Percentiles rank a stretch among this genome's conserved stretches.
Evolutionary conservation across 2,888 invertebrate genomes (phyloP).

Genomic region (Athalia rosae): DNA sequence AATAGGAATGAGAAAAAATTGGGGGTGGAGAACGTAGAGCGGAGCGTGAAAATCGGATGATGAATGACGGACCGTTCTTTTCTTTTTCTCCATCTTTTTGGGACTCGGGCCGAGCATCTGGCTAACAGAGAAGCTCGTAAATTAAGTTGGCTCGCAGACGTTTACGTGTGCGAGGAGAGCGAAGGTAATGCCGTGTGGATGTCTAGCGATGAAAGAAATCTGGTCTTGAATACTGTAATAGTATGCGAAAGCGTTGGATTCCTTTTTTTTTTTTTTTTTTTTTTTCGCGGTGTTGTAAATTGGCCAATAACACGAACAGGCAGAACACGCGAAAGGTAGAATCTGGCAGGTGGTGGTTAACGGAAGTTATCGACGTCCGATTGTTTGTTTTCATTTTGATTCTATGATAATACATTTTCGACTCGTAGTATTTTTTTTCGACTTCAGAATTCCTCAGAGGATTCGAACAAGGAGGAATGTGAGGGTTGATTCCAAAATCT

Average conservation of each 20-base stretch:
- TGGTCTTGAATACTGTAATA: neutral
- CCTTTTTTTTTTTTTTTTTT: neutral
- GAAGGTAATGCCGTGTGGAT: too few relatives aligned
- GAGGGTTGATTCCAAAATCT: too few relatives aligned
- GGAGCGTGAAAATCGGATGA: neutral
- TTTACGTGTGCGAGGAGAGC: too few relatives aligned
- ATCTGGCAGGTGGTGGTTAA: conserved; percentile 29
- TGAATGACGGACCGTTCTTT: neutral
- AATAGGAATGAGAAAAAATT: neutral
- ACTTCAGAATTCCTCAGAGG: too few relatives aligned
- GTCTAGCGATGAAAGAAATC: neutral
- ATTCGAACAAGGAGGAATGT: too few relatives aligned
- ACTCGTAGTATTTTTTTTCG: too few relatives aligned
- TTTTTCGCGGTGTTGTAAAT: neutral
- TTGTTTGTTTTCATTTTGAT: neutral
- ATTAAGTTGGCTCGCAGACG: neutral
- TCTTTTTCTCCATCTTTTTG: neutral
- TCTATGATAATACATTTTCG: too few relatives aligned
- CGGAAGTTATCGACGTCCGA: neutral
- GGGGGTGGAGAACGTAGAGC: neutral
- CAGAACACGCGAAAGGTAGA: neutral
- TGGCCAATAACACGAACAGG: conserved; percentile 1
- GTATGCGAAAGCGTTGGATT: neutral
- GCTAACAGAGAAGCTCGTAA: neutral
- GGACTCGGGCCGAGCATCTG: conserved; percentile 1